A percentile compares a stretch with the other conserved stretches of the same genome.
Conservation (phyloP, 2,888 invertebrate species). For the Acheta domesticus region DNA sequence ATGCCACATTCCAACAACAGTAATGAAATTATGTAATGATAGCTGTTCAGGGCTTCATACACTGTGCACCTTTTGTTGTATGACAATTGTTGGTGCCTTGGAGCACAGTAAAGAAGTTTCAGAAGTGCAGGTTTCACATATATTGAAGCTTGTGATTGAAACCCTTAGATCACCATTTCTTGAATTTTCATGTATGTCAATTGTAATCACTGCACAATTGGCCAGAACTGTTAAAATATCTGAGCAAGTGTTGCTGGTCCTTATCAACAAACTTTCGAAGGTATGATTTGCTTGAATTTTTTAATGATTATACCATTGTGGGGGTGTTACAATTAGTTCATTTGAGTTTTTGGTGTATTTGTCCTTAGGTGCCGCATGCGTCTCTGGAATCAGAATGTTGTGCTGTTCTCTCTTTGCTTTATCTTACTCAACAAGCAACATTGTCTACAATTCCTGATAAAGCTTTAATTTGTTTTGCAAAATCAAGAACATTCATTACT, state of each 20-base stretch:
- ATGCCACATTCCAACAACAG: constrained; percentile 55
- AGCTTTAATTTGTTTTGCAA: constrained; percentile 53
- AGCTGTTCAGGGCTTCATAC: constrained; percentile 62
- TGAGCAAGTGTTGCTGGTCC: constrained; percentile 54
- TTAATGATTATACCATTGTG: neutral
- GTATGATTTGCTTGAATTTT: constrained; percentile 40
- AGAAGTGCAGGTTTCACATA: constrained; percentile 55
- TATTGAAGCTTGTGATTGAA: constrained; percentile 67
- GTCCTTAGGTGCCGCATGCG: constrained; percentile 46
- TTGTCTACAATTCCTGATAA: constrained; percentile 52
- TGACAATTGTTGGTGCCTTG: constrained; percentile 68
- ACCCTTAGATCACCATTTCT: constrained; percentile 64
- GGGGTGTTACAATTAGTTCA: neutral
- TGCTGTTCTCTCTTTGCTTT: constrained; percentile 65
- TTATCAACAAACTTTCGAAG: constrained; percentile 59
- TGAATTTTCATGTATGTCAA: constrained; percentile 71
- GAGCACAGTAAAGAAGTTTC: constrained; percentile 55
- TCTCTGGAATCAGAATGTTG: constrained; percentile 62
- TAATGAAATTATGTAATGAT: constrained; percentile 59
- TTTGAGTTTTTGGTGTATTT: neutral
- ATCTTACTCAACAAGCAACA: constrained; percentile 57
- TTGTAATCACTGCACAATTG: constrained; percentile 69
- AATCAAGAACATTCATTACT: constrained; percentile 50
- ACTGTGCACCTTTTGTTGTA: constrained; percentile 76
- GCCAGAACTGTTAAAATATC: constrained; percentile 61